These are phyloP conservation scores for Cordilura impudica DNA, from an alignment of 2,888 invertebrate species.

Conservation along the genomic window DNA sequence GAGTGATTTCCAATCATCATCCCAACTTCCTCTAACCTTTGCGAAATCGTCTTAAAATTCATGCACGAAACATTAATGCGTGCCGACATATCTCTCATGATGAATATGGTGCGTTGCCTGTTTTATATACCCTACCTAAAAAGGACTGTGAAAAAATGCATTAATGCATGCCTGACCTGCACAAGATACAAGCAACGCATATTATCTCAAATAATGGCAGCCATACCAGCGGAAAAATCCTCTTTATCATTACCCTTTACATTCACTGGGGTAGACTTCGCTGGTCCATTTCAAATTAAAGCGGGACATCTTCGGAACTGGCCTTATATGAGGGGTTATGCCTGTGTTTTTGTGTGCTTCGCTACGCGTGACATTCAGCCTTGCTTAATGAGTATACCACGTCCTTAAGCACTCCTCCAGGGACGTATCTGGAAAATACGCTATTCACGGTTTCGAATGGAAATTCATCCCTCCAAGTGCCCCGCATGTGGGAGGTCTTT, in stretches of 20 bases:
- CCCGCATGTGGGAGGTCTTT: no score
- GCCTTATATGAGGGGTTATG: not conserved
- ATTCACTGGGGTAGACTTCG: not conserved
- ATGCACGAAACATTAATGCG: not conserved
- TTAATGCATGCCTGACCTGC: not conserved
- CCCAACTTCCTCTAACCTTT: not conserved
- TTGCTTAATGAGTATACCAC: not conserved
- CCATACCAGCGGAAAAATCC: not conserved
- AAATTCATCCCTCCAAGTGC: no score
- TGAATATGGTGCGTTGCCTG: not conserved
- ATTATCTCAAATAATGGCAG: conserved; percentile 41
- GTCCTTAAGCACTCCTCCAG: not conserved
- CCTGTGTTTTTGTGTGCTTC: no score
- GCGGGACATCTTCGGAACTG: not conserved
- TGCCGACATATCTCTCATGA: not conserved
- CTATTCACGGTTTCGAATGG: no score
- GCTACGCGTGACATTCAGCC: no score
- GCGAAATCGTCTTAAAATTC: not conserved
- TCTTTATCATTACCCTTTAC: not conserved
- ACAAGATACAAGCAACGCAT: conserved; percentile 30
- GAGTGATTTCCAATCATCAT: not conserved
- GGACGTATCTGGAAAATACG: not conserved
- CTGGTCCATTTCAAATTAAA: not conserved
- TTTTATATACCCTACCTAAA: not conserved
- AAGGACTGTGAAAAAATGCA: not conserved